These are phyloP conservation scores for Botrylloides violaceus DNA, from an alignment of 23 tunicate species.

Conservation along the genomic window DNA sequence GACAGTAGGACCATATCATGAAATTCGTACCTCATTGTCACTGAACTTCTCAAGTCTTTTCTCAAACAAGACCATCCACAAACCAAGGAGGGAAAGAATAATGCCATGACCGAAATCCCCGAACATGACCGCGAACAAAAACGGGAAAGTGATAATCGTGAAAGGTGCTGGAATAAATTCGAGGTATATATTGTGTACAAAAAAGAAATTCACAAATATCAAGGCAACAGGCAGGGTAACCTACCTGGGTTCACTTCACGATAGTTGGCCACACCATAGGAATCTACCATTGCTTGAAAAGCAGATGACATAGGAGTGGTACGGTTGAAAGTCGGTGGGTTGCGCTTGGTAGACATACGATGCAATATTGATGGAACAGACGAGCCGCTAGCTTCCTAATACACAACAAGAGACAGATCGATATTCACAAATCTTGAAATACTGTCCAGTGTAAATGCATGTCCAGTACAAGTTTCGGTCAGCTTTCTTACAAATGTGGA, in stretches of 20 bases:
- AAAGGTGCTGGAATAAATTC: slow-evolving; percentile 55
- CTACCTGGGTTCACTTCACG: slow-evolving; percentile 94
- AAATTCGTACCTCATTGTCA: slow-evolving; percentile 62
- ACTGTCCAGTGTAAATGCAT: too few species aligned
- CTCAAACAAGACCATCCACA: slow-evolving; percentile 59
- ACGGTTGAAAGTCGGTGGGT: slow-evolving; percentile 89
- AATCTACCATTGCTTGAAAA: slow-evolving; percentile 85
- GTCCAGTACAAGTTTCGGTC: too few species aligned
- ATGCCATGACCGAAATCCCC: slow-evolving; percentile 97
- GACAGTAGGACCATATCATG: too few species aligned
- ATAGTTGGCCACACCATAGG: slow-evolving; percentile 89
- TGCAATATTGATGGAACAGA: slow-evolving; percentile 92
- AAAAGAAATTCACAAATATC: not conserved
- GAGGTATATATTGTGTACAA: not conserved
- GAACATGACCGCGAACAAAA: slow-evolving; percentile 92
- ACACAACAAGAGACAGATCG: not conserved
- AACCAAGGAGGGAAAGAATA: slow-evolving; percentile 63
- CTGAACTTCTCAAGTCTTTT: slow-evolving; percentile 28
- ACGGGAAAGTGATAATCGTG: slow-evolving; percentile 95
- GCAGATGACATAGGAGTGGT: slow-evolving; percentile 61
- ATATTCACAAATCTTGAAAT: too few species aligned
- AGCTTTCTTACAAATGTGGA: not conserved
- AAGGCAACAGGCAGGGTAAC: not conserved
- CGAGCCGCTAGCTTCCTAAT: slow-evolving; percentile 86
- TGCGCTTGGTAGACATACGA: slow-evolving; percentile 48